Conservation (phyloP, 2,113 vertebrate species). For the Tragelaphus scriptus region DNA sequence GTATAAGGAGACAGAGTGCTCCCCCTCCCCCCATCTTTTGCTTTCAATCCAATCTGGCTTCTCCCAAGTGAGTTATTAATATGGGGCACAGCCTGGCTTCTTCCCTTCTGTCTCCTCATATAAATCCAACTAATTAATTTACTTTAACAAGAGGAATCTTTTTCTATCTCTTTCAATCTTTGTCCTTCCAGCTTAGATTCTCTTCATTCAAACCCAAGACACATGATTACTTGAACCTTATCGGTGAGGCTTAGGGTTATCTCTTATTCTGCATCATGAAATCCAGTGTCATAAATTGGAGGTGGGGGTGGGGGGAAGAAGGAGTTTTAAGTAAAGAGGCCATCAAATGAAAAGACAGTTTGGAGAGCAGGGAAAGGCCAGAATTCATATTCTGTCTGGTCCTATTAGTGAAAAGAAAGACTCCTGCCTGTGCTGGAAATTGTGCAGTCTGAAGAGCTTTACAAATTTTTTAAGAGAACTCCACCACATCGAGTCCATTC, state of each 20-base stretch:
- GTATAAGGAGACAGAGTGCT: not conserved
- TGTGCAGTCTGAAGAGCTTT: not conserved
- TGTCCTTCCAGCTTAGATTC: slow-evolving; percentile 27
- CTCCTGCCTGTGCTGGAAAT: not conserved
- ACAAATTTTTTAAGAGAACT: not conserved
- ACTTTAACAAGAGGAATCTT: slow-evolving; percentile 72
- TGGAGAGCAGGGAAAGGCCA: not conserved
- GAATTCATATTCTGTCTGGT: not conserved
- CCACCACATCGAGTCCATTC: not conserved
- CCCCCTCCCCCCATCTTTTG: slow-evolving; percentile 59
- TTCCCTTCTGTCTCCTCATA: slow-evolving; percentile 78
- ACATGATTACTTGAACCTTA: not conserved
- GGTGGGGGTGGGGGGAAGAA: not conserved
- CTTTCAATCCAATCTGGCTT: slow-evolving; percentile 81
- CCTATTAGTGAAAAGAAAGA: not conserved
- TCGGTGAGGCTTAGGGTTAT: not conserved
- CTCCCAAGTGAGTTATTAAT: slow-evolving; percentile 82
- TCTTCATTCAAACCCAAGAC: slow-evolving; percentile 16
- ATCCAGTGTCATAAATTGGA: not conserved
- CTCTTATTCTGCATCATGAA: not conserved
- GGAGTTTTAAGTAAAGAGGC: not conserved
- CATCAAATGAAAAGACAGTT: not conserved
- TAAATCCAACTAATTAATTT: slow-evolving; percentile 82
- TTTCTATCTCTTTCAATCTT: slow-evolving; percentile 52
- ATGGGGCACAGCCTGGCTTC: slow-evolving; percentile 81